Base-by-base conservation (phyloP, 2,888 invertebrate genomes). In the Scaptomyza parva region DNA sequence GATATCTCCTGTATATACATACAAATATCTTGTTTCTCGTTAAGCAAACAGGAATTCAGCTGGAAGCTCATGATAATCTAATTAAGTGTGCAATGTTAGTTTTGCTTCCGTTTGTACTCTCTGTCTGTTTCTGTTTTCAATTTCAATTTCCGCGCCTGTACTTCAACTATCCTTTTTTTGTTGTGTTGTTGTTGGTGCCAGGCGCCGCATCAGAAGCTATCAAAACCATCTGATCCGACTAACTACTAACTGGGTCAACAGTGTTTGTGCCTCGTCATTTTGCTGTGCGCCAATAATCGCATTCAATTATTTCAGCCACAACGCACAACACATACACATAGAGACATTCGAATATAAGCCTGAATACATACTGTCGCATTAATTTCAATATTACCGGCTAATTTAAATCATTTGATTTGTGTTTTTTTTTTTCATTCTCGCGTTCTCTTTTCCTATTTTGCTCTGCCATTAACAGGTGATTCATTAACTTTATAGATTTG, bases 101-200 rank as follows among this genome's bases (percentile, higher is more conserved):
- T 50, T 41, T 60, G 60, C 57, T 41, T 76, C 65, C 72, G 71
- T 53, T 65, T 61, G 53, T 51, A 59, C 60, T 61, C n/a, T n/a
- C n/a, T n/a, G n/a, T 37, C 51, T 40, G 18, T 76, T 77, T 30
- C 28, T 30, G 12, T 47, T 30, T 47, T 18, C n/a, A 30, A 30
- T 30, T 84, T 87, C 85, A 84, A 81, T 84, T 80, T 86, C 87
- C 80, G 77, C 67, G 85, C 53, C 59, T 87, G 64, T 58, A 70
- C 87, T 87, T 85, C 70, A 84, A 84, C 84, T 81, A 81, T 84
- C 57, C 64, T 45, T 11, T 52, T 52, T 59, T 50, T 24, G 6
- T 9, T 28, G n/a, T n/a, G n/a, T n/a, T n/a, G n/a, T n/a, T n/a
- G n/a, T n/a, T n/a, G n/a, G n/a, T n/a, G 58, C 17, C 40, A 45